Evolutionary conservation across 2,113 vertebrate genomes (phyloP).

Genomic region (Acrocephalus arundinaceus): DNA sequence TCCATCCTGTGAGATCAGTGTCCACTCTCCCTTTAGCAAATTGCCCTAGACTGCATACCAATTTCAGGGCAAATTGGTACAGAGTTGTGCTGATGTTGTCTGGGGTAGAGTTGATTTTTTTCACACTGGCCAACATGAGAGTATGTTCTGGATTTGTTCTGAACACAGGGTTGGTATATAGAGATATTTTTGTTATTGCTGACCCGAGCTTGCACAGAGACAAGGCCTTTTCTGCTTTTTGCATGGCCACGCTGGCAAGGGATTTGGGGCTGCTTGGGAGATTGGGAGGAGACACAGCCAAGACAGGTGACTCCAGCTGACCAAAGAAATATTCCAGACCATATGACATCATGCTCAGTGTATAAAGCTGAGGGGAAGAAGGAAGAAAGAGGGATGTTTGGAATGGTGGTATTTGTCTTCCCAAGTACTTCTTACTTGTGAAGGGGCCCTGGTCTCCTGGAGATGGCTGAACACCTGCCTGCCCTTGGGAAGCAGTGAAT

Average conservation of each 20-base stretch:
- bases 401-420: not conserved
- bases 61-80: not conserved
- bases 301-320: not conserved
- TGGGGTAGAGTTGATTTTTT: not conserved
- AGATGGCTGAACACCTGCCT: not conserved
- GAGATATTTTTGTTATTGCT: not conserved
- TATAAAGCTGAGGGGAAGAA: not conserved
- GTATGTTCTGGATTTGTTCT: not conserved
- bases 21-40: not conserved
- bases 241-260: not conserved
- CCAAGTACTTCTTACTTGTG: not conserved
- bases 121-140: not conserved
- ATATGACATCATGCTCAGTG: not conserved
- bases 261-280: not conserved
- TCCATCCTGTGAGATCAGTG: not conserved
- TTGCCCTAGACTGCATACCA: not conserved
- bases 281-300: not conserved
- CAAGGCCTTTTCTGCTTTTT: not conserved
- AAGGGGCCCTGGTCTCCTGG: not conserved
- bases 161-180: not conserved
- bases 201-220: not conserved
- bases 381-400: not conserved
- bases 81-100: not conserved
- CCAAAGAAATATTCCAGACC: not conserved
- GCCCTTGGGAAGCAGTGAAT: not conserved